Percentiles rank a stretch among this genome's conserved stretches.
Conservation (phyloP, 1,140 invertebrate species). For the Helicoverpa zea region DNA sequence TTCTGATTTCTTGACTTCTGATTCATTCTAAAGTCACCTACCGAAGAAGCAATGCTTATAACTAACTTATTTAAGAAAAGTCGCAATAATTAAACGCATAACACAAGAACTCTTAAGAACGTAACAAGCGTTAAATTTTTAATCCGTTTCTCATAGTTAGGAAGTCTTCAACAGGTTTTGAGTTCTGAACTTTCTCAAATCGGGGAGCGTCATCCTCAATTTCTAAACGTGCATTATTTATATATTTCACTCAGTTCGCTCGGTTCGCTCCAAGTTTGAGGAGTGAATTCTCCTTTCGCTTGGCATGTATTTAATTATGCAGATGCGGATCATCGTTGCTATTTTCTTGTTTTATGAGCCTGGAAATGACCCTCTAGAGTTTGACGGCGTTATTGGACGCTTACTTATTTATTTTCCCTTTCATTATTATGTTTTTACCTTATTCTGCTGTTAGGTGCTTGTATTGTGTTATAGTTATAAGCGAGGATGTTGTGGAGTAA, state of each 20-base stretch:
- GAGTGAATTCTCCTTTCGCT: constrained; percentile 51
- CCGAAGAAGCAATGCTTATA: no score
- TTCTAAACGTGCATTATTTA: constrained; percentile 78
- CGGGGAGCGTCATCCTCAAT: constrained; percentile 62
- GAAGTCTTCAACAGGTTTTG: constrained; percentile 70
- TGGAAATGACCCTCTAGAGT: constrained; percentile 64
- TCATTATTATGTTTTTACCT: neutral
- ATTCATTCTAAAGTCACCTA: no score
- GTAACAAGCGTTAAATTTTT: constrained; percentile 27
- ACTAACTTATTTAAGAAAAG: no score
- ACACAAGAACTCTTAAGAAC: constrained; percentile 16
- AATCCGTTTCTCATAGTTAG: constrained; percentile 54
- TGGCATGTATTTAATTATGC: constrained; percentile 72
- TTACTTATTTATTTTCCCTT: constrained; percentile 24
- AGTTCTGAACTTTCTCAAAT: constrained; percentile 64
- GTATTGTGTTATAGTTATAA: neutral
- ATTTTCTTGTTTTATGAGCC: constrained; percentile 70
- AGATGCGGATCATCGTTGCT: constrained; percentile 69
- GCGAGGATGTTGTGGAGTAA: no score
- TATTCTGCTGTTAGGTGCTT: neutral
- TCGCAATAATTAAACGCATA: no score
- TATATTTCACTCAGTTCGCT: constrained; percentile 56
- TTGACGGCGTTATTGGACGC: constrained; percentile 54
- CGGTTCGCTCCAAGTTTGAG: constrained; percentile 50
- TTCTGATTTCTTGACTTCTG: no score